A percentile compares a stretch with the other conserved stretches of the same genome.
Evolutionary conservation across 2,797 vertebrate species (phyloP).

Genomic region (Chloroceryle inda): DNA sequence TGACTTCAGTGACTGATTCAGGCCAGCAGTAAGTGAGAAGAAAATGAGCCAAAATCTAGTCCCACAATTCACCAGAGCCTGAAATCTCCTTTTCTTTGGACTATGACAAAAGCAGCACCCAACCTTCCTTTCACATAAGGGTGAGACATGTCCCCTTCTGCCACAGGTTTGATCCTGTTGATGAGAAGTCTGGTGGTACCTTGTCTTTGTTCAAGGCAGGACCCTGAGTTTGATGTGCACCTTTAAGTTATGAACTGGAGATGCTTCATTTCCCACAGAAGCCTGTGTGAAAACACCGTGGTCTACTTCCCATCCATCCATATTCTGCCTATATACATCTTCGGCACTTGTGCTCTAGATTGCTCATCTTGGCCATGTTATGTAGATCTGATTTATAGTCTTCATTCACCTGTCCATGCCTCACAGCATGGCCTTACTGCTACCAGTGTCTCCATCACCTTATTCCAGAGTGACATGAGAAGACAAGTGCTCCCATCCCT

Average conservation of each 20-base stretch:
- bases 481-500: neutral
- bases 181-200: neutral
- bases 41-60: neutral
- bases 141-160: neutral
- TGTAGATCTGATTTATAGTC: neutral
- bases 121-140: neutral
- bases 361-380: neutral
- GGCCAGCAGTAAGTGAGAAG: neutral
- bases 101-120: neutral
- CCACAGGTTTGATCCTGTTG: rapidly evolving
- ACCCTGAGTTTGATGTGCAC: neutral
- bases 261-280: rapidly evolving
- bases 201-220: neutral
- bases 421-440: neutral
- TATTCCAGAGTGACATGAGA: neutral
- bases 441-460: neutral
- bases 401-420: neutral
- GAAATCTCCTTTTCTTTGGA: neutral
- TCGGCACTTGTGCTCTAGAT: neutral
- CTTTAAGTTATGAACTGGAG: neutral
- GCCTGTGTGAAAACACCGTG: neutral
- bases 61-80: neutral
- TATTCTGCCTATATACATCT: neutral
- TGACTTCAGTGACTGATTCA: neutral
- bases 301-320: neutral